Conservation (phyloP, 37 sponge, comb jelly and placozoan species). For the Halichondria panicea region DNA sequence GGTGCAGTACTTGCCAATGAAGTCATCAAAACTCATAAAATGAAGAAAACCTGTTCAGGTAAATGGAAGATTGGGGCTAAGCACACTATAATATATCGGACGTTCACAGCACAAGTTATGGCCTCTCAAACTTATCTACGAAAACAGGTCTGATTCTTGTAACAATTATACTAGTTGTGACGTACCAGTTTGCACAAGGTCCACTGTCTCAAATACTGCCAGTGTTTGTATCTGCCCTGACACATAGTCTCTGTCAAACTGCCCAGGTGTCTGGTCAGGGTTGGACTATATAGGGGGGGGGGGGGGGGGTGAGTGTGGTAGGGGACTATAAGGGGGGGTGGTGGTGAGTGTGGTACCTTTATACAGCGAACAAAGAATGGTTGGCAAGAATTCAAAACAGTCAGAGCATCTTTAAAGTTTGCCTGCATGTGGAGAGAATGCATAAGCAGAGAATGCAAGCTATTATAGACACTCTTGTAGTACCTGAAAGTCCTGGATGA, state of each 20-base stretch:
- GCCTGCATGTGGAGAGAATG: constrained; percentile 5
- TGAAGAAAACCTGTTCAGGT: constrained; percentile 37
- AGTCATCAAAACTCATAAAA: constrained; percentile 29
- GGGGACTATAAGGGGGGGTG: neutral
- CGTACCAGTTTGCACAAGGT: constrained; percentile 64
- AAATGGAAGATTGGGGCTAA: neutral
- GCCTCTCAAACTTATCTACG: neutral
- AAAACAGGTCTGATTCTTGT: neutral
- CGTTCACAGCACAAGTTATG: neutral
- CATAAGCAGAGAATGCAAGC: neutral
- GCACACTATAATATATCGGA: neutral
- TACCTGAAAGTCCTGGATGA: constrained; percentile 83
- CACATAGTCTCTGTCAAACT: constrained; percentile 65
- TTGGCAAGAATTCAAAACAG: constrained; percentile 15
- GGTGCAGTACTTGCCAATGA: constrained; percentile 19
- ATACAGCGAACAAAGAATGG: constrained; percentile 39
- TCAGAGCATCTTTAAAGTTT: constrained; percentile 39
- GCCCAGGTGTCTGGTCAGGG: constrained; percentile 52
- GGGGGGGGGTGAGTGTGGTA: neutral
- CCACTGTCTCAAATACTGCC: constrained; percentile 73
- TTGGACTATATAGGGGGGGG: constrained; percentile 36
- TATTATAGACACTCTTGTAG: neutral
- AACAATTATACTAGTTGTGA: neutral
- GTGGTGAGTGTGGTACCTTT: constrained; percentile 4
- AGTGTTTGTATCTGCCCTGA: constrained; percentile 62